These are phyloP conservation scores for Meandrusa payeni DNA, from an alignment of 2,888 invertebrate species.

Conservation along the genomic window DNA sequence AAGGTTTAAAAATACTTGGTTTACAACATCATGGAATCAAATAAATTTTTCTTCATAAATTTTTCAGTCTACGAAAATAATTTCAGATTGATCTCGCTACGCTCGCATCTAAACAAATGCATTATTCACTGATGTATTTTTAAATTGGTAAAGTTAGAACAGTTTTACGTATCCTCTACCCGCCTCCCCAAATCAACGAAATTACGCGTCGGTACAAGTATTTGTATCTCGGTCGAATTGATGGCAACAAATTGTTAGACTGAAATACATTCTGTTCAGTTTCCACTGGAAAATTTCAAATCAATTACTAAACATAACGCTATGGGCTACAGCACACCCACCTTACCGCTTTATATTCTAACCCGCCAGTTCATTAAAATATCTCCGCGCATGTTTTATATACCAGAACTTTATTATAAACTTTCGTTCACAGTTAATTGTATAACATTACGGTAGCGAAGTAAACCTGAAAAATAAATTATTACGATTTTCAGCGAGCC, in stretches of 20 bases:
- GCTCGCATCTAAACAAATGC: conserved; percentile 14
- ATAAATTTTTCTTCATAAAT: too few relatives aligned
- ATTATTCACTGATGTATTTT: conserved; percentile 20
- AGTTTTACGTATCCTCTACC: conserved; percentile 15
- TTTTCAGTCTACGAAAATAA: too few relatives aligned
- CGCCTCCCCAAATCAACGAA: not conserved
- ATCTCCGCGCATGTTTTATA: conserved; percentile 9
- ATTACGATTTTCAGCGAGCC: too few relatives aligned
- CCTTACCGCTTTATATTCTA: conserved; percentile 16
- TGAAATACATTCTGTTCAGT: conserved; percentile 30
- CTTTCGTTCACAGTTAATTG: too few relatives aligned
- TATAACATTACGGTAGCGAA: too few relatives aligned
- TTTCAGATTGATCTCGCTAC: too few relatives aligned
- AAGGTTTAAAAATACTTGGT: too few relatives aligned
- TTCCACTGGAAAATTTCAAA: conserved; percentile 38
- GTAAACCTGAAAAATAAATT: too few relatives aligned
- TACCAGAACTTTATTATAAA: conserved; percentile 3
- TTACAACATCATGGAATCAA: too few relatives aligned
- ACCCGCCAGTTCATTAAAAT: conserved; percentile 16
- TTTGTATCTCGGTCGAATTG: conserved; percentile 13
- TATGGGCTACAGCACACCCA: conserved; percentile 12
- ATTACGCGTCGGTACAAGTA: conserved; percentile 8
- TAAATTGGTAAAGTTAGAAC: conserved; percentile 13
- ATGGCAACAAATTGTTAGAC: conserved; percentile 29
- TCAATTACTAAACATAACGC: conserved; percentile 25